Base-by-base conservation (phyloP, 92 coral and sea anemone genomes). In the Phenganax stokvisi region DNA sequence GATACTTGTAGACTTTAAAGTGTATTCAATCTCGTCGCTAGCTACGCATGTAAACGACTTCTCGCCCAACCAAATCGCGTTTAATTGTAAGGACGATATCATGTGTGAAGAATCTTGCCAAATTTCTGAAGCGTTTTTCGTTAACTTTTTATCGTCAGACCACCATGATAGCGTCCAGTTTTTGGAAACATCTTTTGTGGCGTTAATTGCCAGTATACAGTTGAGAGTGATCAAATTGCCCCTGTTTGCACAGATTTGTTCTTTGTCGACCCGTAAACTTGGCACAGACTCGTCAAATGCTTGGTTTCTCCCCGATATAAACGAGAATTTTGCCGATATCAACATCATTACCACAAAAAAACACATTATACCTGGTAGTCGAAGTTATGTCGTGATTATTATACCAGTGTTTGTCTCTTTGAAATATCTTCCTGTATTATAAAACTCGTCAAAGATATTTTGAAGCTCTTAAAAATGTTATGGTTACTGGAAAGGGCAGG, bases 1-100 rank as follows among this genome's bases (percentile, higher is more conserved):
- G n/a, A 60, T 27, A 28, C 17, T 30, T 47, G 69, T 9, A 1
- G 69, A 29, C 8, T 76, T 31, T 25, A 76, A 27, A 56, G 62
- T 5, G 52, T 28, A 4, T 57, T 7, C 13, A 16, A 2, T 54
- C 17, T 0, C 3, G 30, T 57, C n/a, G 8, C 56, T 76, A 30
- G 69, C 81, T 10, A 76, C 81, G 81, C 81, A 76, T 28, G 81
- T 76, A 76, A 76, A 76, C 37, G 47, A 30, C 67, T 59, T 76
- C 30, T 76, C 56, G 20, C 59, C 54, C 25, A 55, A 52, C 81
- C 81, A 76, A 28, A n/a, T 44, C 55, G 67, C 81, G 61, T 57
- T 11, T 59, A 76, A 3, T 37, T 12, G 58, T 25, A 76, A 57
- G 60, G 12, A 29, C 0, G 70, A 58, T 10, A 56, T 31, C 12